phyloP scores from a whole-genome alignment of 1,140 invertebrate genomes.

The Drosophila bipectinata region DNA sequence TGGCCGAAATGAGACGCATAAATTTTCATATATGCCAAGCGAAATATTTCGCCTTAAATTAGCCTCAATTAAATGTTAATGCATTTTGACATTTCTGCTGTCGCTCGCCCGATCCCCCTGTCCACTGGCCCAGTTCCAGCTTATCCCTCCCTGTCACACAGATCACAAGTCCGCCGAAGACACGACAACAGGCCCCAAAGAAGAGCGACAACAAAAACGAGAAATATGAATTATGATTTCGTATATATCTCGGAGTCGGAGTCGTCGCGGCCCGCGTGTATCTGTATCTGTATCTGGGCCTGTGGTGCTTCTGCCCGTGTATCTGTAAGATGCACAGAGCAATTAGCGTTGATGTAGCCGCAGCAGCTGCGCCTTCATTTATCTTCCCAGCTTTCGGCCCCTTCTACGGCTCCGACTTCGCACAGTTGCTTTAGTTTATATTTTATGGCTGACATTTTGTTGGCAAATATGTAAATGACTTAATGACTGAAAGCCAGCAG shows the following conservation, averaged over 20 bases:
- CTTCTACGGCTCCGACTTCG: conserved; percentile 6
- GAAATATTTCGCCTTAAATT: conserved; percentile 84
- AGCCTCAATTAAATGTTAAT: conserved; percentile 84
- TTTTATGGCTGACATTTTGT: conserved; percentile 66
- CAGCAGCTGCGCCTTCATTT: conserved; percentile 79
- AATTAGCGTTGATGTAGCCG: conserved; percentile 78
- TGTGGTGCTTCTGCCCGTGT: conserved; percentile 22
- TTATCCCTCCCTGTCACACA: conserved; percentile 22
- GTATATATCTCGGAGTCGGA: conserved; percentile 50
- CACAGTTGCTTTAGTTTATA: conserved; percentile 56
- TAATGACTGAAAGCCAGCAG: conserved; percentile 59
- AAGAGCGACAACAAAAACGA: conserved; percentile 13
- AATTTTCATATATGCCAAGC: conserved; percentile 76
- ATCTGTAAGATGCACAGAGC: conserved; percentile 71
- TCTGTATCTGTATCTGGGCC: conserved; percentile 6
- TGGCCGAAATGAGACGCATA: conserved; percentile 74
- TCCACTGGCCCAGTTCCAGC: conserved; percentile 2
- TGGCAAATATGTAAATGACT: conserved; percentile 72
- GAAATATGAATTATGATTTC: conserved; percentile 79
- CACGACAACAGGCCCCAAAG: conserved; percentile 11
- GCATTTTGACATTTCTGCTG: conserved; percentile 83
- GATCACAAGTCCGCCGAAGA: conserved; percentile 45
- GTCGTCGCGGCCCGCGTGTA: conserved; percentile 32
- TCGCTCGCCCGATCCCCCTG: conserved; percentile 12
- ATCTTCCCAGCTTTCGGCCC: conserved; percentile 49